These are phyloP conservation scores for Aplidium turbinatum DNA, from an alignment of 23 tunicate species.

Conservation along the genomic window DNA sequence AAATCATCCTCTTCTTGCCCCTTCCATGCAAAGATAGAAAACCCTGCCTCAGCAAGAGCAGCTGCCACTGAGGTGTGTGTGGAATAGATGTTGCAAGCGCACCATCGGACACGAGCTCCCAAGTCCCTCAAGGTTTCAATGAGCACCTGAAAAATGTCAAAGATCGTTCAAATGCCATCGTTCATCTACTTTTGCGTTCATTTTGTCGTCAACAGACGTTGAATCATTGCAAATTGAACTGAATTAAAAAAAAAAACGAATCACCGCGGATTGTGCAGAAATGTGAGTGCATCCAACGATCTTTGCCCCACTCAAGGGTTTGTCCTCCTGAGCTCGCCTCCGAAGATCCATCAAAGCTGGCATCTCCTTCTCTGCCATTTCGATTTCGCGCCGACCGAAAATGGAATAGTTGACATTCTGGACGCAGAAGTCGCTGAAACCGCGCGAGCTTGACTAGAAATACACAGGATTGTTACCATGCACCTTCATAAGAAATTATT, in stretches of 20 bases:
- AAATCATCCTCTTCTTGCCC: slow-evolving; percentile 97
- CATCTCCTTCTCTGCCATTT: slow-evolving; percentile 99
- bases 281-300: slow-evolving; percentile 97
- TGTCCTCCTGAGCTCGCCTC: slow-evolving; percentile 86
- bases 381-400: slow-evolving; percentile 94
- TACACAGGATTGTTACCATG: neutral
- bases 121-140: slow-evolving; percentile 81
- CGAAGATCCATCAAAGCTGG: slow-evolving; percentile 95
- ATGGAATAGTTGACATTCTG: slow-evolving; percentile 84
- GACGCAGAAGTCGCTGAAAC: slow-evolving; percentile 91
- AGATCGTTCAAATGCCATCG: neutral
- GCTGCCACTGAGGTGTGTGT: slow-evolving; percentile 98
- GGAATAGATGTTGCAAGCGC: slow-evolving; percentile 97
- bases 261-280: slow-evolving; percentile 95
- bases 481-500: no score
- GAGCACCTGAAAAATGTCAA: slow-evolving; percentile 45
- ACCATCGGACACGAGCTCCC: slow-evolving; percentile 97
- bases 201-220: neutral
- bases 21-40: slow-evolving; percentile 95
- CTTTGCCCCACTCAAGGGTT: slow-evolving; percentile 87
- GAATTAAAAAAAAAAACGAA: neutral
- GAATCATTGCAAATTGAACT: neutral
- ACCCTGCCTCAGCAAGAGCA: slow-evolving; percentile 90
- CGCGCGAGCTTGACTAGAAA: slow-evolving; percentile 50
- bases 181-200: neutral